These are phyloP conservation scores for Chlorospingus semifuscus DNA, from an alignment of 2,797 vertebrate species.

Conservation along the genomic window DNA sequence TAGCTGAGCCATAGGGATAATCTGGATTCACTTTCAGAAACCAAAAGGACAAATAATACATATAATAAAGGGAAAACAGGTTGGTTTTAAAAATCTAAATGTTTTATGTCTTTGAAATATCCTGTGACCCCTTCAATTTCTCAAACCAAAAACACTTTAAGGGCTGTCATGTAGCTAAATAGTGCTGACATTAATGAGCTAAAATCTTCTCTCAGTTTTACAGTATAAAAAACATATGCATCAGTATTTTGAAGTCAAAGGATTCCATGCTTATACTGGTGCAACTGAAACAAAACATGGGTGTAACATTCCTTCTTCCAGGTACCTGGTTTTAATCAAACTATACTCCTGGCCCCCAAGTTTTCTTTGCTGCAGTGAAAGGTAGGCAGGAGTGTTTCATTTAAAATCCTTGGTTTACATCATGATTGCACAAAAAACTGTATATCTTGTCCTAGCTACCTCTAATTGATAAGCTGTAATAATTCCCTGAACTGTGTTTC, in stretches of 20 bases:
- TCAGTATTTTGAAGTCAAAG: conserved; percentile 54
- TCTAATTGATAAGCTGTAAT: not conserved
- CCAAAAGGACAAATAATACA: conserved; percentile 21
- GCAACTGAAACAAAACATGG: conserved; percentile 65
- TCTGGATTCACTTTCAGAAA: not conserved
- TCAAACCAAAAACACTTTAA: conserved; percentile 17
- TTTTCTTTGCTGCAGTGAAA: conserved; percentile 34
- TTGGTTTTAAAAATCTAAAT: conserved; percentile 16
- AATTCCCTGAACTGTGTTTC: not conserved
- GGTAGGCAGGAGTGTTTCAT: conserved; percentile 51
- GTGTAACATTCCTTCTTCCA: conserved; percentile 46
- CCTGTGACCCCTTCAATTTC: not conserved
- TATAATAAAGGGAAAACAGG: conserved; percentile 15
- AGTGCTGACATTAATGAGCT: conserved; percentile 25
- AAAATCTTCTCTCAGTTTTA: conserved; percentile 42
- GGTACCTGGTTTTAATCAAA: conserved; percentile 66
- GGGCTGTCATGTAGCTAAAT: conserved; percentile 6
- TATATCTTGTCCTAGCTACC: conserved; percentile 28
- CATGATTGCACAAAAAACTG: not conserved
- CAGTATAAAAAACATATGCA: conserved; percentile 63
- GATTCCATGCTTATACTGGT: conserved; percentile 11
- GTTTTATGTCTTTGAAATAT: conserved; percentile 28
- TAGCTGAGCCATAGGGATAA: not conserved
- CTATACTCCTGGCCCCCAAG: not conserved
- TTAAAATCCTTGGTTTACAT: conserved; percentile 38